A percentile compares a stretch with the other conserved stretches of the same genome.
These are phyloP conservation scores for Amazona vittata DNA, from an alignment of 2,113 vertebrate genomes.

Conservation along the genomic window DNA sequence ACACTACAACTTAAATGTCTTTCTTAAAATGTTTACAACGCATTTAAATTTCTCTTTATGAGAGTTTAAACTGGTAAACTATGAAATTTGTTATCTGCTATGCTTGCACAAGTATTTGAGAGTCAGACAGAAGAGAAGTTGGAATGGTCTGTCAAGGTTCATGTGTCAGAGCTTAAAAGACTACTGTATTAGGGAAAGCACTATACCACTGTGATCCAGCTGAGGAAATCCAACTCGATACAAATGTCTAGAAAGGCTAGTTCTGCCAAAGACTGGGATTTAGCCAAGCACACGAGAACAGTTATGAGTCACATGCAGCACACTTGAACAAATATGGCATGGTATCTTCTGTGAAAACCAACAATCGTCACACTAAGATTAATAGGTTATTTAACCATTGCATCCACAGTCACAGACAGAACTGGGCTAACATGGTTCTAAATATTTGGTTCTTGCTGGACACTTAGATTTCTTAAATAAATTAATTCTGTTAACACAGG, in stretches of 20 bases:
- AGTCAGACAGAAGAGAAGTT: background rate
- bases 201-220: slow-evolving; percentile 28
- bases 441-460: background rate
- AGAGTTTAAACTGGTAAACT: slow-evolving; percentile 12
- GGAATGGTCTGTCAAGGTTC: slow-evolving; percentile 1
- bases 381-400: slow-evolving; percentile 55
- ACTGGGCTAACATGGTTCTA: background rate
- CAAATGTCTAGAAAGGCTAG: slow-evolving; percentile 69
- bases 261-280: slow-evolving; percentile 72
- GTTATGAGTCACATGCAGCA: slow-evolving; percentile 75
- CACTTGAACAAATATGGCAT: slow-evolving; percentile 83
- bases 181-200: slow-evolving; percentile 83
- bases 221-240: slow-evolving; percentile 71
- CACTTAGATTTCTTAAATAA: background rate
- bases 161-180: slow-evolving; percentile 60
- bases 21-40: background rate
- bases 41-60: slow-evolving; percentile 9
- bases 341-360: slow-evolving; percentile 73
- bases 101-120: background rate
- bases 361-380: slow-evolving; percentile 56
- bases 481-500: background rate
- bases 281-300: slow-evolving; percentile 66
- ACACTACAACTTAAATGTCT: background rate
- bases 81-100: background rate
- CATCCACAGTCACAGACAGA: background rate